phyloP scores from a whole-genome alignment of 2,113 vertebrate species.

The Condylura cristata region DNA sequence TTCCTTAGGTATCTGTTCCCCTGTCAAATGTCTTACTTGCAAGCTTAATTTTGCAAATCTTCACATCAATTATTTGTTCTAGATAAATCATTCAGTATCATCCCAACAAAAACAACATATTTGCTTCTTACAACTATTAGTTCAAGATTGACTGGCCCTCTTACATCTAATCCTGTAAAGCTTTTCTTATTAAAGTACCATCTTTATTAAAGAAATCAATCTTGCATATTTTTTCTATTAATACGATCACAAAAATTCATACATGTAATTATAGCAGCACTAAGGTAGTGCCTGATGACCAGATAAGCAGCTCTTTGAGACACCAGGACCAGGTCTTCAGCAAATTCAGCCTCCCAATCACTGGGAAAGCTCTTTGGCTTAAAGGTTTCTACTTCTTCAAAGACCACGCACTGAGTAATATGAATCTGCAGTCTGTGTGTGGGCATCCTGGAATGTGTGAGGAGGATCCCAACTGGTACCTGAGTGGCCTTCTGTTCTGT shows the following conservation, averaged over 20 bases:
- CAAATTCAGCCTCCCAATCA: too few relatives aligned
- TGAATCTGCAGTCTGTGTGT: too few relatives aligned
- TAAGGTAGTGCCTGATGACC: too few relatives aligned
- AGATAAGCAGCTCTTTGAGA: too few relatives aligned
- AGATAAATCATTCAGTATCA: slow-evolving; percentile 25
- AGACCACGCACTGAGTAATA: too few relatives aligned
- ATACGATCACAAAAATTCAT: neutral
- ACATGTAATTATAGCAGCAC: neutral
- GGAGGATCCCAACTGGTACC: too few relatives aligned
- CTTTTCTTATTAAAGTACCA: neutral
- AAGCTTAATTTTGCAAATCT: slow-evolving; percentile 41
- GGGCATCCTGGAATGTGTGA: too few relatives aligned
- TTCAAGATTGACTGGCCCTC: neutral
- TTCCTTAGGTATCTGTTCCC: neutral
- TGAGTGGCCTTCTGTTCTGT: too few relatives aligned
- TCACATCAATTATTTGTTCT: slow-evolving; percentile 31
- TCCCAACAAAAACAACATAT: neutral
- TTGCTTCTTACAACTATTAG: slow-evolving; percentile 31
- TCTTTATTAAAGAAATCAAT: neutral
- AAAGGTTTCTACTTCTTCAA: too few relatives aligned
- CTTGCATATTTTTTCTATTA: neutral
- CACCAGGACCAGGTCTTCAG: too few relatives aligned
- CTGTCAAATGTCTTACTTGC: neutral
- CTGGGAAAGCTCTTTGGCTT: too few relatives aligned
- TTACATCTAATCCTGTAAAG: slow-evolving; percentile 21